Evolutionary conservation across 2,888 invertebrate genomes (phyloP).

Genomic region (Saturnia japonica): DNA sequence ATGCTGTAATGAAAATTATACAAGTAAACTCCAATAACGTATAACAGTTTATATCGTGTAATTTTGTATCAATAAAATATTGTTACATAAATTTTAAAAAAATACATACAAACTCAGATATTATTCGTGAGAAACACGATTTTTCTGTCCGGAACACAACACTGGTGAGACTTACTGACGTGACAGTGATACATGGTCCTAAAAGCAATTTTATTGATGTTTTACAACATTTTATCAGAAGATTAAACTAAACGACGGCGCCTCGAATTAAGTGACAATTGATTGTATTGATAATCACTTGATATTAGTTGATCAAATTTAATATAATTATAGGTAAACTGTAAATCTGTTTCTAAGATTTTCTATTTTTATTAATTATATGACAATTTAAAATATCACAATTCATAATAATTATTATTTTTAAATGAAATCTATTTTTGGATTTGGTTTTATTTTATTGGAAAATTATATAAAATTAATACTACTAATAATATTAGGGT

Average conservation of each 20-base stretch:
- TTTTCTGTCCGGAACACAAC: conserved; percentile 6
- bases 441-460: too few relatives aligned
- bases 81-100: neutral
- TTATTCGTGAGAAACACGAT: neutral
- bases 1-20: neutral
- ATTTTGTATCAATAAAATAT: neutral
- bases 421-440: too few relatives aligned
- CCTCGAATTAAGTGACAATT: conserved; percentile 18
- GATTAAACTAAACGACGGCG: conserved; percentile 18
- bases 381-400: neutral
- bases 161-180: neutral
- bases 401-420: too few relatives aligned
- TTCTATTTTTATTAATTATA: neutral
- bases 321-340: neutral
- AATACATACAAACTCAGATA: neutral
- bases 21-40: neutral
- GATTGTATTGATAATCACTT: conserved; percentile 17
- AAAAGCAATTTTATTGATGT: conserved; percentile 10
- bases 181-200: conserved; percentile 5
- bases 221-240: conserved; percentile 16
- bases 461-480: too few relatives aligned
- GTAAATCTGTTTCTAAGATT: neutral
- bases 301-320: conserved; percentile 10
- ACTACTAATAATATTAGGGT: neutral
- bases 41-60: neutral